Conservation (phyloP, 23 tunicate genomes). For the Halocynthia roretzi region DNA sequence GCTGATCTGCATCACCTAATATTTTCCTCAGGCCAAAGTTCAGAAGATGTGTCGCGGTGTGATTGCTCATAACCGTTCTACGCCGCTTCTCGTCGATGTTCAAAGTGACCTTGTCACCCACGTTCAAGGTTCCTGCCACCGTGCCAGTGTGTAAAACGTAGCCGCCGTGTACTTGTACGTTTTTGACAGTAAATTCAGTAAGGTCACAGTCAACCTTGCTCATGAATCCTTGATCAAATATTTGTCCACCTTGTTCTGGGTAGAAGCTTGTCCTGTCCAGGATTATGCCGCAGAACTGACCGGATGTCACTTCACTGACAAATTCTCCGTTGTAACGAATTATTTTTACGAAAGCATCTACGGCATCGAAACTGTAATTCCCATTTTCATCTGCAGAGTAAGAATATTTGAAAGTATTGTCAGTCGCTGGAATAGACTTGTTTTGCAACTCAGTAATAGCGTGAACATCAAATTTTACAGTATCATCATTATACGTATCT, state of each 20-base stretch:
- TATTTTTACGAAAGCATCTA: slow-evolving; percentile 29
- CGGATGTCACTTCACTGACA: slow-evolving; percentile 49
- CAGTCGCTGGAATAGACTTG: slow-evolving; percentile 69
- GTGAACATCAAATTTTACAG: slow-evolving; percentile 79
- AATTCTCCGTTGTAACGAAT: slow-evolving; percentile 62
- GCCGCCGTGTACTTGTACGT: slow-evolving; percentile 95
- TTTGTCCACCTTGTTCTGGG: slow-evolving; percentile 98
- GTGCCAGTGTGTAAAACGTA: slow-evolving; percentile 95
- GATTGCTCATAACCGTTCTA: slow-evolving; percentile 64
- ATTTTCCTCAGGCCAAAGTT: slow-evolving; percentile 86
- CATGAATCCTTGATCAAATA: slow-evolving; percentile 82
- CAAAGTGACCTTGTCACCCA: slow-evolving; percentile 60
- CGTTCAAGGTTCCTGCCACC: slow-evolving; percentile 63
- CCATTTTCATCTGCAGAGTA: slow-evolving; percentile 53
- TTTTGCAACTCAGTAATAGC: slow-evolving; percentile 78
- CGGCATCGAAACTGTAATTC: slow-evolving; percentile 34
- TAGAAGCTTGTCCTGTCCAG: slow-evolving; percentile 84
- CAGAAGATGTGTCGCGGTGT: slow-evolving; percentile 85
- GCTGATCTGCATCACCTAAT: slow-evolving; percentile 91
- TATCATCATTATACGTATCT: slow-evolving; percentile 32
- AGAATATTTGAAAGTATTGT: slow-evolving; percentile 55
- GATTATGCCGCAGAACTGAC: slow-evolving; percentile 68
- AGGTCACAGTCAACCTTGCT: slow-evolving; percentile 32
- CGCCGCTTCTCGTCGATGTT: slow-evolving; percentile 77
- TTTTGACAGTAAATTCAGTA: slow-evolving; percentile 78